Conservation (phyloP, 2,797 vertebrate species). For the Macropodus opercularis region DNA sequence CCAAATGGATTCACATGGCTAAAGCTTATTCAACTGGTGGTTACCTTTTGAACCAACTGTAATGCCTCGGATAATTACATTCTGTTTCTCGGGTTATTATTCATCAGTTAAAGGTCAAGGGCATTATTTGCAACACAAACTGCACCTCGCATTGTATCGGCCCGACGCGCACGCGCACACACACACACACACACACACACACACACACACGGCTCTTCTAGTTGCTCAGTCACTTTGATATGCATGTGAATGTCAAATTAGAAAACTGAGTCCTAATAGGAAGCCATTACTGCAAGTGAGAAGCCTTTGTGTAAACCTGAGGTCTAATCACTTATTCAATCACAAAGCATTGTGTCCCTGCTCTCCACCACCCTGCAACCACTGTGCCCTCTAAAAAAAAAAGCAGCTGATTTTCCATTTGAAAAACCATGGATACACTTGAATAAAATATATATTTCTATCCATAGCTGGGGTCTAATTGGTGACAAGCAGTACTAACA, state of each 20-base stretch:
- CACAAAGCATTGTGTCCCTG: conserved; percentile 64
- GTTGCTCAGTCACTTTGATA: conserved; percentile 64
- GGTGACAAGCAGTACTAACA: conserved; percentile 54
- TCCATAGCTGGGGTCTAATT: conserved; percentile 48
- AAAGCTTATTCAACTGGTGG: conserved; percentile 61
- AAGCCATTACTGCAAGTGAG: conserved; percentile 59
- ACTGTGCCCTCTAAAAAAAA: conserved; percentile 43
- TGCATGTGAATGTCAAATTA: conserved; percentile 74
- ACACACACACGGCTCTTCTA: no score
- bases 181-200: no score
- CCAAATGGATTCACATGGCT: conserved; percentile 47
- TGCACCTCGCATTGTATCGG: conserved; percentile 46
- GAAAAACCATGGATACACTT: conserved; percentile 63
- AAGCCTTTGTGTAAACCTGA: conserved; percentile 66
- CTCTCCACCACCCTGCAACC: conserved; percentile 34
- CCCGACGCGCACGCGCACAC: conserved; percentile 31
- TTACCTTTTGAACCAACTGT: conserved; percentile 66
- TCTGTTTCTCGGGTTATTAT: conserved; percentile 64
- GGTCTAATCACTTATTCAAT: conserved; percentile 79
- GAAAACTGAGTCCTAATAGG: conserved; percentile 60
- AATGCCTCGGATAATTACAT: conserved; percentile 59
- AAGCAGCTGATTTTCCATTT: conserved; percentile 62
- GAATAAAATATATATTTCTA: conserved; percentile 53
- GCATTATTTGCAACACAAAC: conserved; percentile 67
- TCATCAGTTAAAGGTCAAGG: conserved; percentile 74